Base-by-base conservation (phyloP, 2,888 invertebrate species). In the Therioaphis trifolii region DNA sequence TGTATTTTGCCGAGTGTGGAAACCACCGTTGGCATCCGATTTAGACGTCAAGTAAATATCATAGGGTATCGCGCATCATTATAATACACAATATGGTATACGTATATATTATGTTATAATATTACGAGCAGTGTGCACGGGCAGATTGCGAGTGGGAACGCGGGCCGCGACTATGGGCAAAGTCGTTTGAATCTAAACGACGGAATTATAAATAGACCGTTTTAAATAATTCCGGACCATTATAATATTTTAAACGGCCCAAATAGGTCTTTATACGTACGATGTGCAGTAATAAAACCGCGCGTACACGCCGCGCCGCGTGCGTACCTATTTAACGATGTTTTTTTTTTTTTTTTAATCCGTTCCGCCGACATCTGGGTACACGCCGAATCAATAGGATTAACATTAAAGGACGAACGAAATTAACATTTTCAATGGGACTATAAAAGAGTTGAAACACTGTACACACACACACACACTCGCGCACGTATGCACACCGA, bases 351-450 rank as follows among this genome's bases (percentile, higher is more conserved):
- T 46, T 71, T 74, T 55, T 74, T 74, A 58, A 58, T 74, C 24
- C 74, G 11, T 72, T 49, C 24, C 40, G 24, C 21, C 35, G 24
- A 74, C 74, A 40, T 74, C 55, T 58, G 74, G 12, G 71, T 11
- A 11, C 27, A 40, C 40, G 9, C 35, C 35, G 35, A 74, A 74
- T 74, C 74, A 74, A 74, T 74, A 21, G 55, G 35, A 74, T 55
- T 74, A 74, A 55, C 74, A 18, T 40, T 74, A 55, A 55, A 55
- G 15, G 35, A 74, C 15, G 35, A 35, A 74, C 40, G 55, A 40
- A 74, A 74, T 74, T 74, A 74, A 74, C 74, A 74, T 74, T 58
- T 74, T 24, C 35, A 55, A 58, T 18, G 40, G 40, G 55, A 40
- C 21, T 21, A 40, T 74, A 74, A 74, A 74, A 74, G 15, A 74